Percentiles rank a stretch among this genome's conserved stretches.
phyloP scores from a whole-genome alignment of 2,888 invertebrate species.

The Smittia aterrima region DNA sequence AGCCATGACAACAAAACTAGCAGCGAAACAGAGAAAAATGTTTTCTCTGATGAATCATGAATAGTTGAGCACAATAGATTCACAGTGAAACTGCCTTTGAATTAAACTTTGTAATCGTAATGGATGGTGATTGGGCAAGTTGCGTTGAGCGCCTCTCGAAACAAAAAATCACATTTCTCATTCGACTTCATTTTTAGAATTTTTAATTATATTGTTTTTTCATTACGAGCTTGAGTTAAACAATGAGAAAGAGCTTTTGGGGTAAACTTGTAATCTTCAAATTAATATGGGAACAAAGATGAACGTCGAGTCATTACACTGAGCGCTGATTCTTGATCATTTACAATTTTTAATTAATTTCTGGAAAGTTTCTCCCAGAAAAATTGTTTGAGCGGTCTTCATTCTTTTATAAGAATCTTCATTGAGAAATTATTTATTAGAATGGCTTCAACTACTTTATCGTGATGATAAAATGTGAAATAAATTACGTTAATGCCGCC shows the following conservation, averaged over 20 bases:
- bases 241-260: constrained; percentile 1
- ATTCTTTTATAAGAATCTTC: neutral
- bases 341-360: constrained; percentile 9
- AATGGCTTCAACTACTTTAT: neutral
- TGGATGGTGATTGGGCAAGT: constrained; percentile 37
- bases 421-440: constrained; percentile 11
- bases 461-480: neutral
- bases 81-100: constrained; percentile 9
- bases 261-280: neutral
- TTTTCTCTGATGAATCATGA: constrained; percentile 39
- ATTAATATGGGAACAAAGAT: constrained; percentile 20
- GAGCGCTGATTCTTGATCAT: neutral
- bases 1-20: constrained; percentile 12
- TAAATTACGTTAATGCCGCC: neutral
- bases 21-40: constrained; percentile 11
- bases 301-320: neutral
- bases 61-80: constrained; percentile 12
- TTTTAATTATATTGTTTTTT: constrained; percentile 11
- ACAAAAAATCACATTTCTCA: neutral
- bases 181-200: neutral
- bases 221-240: neutral
- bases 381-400: too few species aligned
- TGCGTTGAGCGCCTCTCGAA: constrained; percentile 10
- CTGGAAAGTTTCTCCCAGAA: neutral
- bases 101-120: constrained; percentile 25